A percentile compares a stretch with the other conserved stretches of the same genome.
phyloP scores from a whole-genome alignment of 2,888 invertebrate genomes.

The Megamerina dolium region DNA sequence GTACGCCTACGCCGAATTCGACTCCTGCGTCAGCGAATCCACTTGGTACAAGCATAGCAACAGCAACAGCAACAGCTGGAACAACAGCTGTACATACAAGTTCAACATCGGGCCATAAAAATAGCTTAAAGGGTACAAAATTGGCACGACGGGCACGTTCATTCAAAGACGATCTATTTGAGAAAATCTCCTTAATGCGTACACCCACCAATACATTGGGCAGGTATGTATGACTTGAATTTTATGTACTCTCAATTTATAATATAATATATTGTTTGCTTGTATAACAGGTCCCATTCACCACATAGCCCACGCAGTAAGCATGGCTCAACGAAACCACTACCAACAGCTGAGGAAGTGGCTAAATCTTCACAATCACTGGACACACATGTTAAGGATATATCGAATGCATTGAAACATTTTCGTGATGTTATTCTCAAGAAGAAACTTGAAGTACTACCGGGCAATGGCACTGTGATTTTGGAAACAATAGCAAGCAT shows the following conservation, averaged over 20 bases:
- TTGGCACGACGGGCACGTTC: slow-evolving; percentile 81
- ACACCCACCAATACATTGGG: slow-evolving; percentile 60
- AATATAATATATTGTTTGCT: not conserved
- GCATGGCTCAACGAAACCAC: slow-evolving; percentile 45
- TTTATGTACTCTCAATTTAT: not conserved
- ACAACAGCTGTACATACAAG: slow-evolving; percentile 13
- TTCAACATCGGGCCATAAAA: slow-evolving; percentile 59
- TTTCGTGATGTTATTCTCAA: slow-evolving; percentile 89
- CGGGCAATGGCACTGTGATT: slow-evolving; percentile 89
- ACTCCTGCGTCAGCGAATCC: slow-evolving; percentile 26
- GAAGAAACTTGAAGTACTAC: slow-evolving; percentile 86
- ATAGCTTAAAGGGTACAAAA: slow-evolving; percentile 74
- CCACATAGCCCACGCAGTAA: slow-evolving; percentile 60
- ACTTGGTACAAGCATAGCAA: too few relatives aligned
- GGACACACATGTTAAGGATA: slow-evolving; percentile 69
- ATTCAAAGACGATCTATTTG: slow-evolving; percentile 88
- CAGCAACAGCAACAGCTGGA: slow-evolving; percentile 13
- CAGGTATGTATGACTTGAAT: slow-evolving; percentile 30
- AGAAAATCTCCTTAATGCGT: slow-evolving; percentile 84
- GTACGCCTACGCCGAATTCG: slow-evolving; percentile 20
- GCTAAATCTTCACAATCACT: slow-evolving; percentile 66
- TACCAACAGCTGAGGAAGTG: slow-evolving; percentile 50
- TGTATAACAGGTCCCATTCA: slow-evolving; percentile 54
- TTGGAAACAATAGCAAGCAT: slow-evolving; percentile 87
- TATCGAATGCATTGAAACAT: slow-evolving; percentile 74